Evolutionary conservation across 2,797 vertebrate genomes (phyloP), one percentile per base, ranked within the genome.

Genomic region (Sparidentex hasta): DNA sequence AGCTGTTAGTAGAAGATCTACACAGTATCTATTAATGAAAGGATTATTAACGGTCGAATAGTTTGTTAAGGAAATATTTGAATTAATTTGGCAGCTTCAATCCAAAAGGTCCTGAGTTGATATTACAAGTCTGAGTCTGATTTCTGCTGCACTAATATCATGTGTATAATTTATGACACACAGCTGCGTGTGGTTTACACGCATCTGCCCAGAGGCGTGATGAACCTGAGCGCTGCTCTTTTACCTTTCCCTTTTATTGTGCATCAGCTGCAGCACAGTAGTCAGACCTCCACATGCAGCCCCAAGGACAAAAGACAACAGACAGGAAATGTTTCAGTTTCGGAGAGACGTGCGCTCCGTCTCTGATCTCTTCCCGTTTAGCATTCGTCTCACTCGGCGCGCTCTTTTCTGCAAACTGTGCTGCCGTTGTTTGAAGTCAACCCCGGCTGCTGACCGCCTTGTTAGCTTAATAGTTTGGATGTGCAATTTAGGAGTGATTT

Each of bases 381-480:
- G 75, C 79, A 92, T 93, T 90, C 85, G 18, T 78, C 86, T 90
- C 90, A 86, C 82, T 80, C 58, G 21, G 44, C 18, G 0, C 43
- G 67, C 84, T 70, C 80, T 65, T 74, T 33, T 76, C 88, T 55
- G 68, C 25, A 51, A 83, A 80, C 86, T 76, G 81, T 69, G 61
- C 74, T 82, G 71, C 71, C 48, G 55, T 87, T 71, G 84, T 90
- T 91, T 93, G 86, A 92, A 88, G 90, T 91, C 86, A 90, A 88
- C 85, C 83, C 84, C 44, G 74, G 55, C 78, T 69, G 72, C 77
- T 66, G 58, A 87, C 71, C 78, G 69, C 81, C 88, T 91, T 88
- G 77, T 91, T 91, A 87, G 86, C 76, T 77, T 89, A 85, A 90
- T 84, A 89, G 84, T 91, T 88, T 91, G 83, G 89, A 93, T 90